Base-by-base conservation (phyloP, 2,113 vertebrate species). In the Takifugu bimaculatus region DNA sequence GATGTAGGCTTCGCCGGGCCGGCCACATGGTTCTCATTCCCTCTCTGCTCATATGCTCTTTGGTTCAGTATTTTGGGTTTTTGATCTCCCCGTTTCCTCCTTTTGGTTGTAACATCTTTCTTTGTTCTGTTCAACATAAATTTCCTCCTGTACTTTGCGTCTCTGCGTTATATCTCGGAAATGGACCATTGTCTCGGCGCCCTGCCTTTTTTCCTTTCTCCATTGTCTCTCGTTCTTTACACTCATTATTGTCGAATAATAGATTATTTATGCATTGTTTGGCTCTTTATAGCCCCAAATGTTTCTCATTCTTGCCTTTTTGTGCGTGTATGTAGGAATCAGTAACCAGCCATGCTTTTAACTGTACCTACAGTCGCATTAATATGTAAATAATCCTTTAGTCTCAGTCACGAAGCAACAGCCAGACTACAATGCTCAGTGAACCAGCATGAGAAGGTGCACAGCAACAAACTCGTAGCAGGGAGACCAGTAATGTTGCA, bases 121-220 rank as follows among this genome's bases (percentile, higher is more conserved):
- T 65, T 60, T 71, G 66, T 57, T 77, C 28, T 74, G n/a, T 47
- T 58, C 26, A 29, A 29, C 54, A 39, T 61, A 42, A 51, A 61
- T 61, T 4, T 48, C 32, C 54, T 20, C 14, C 48, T 45, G 43
- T 68, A 60, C 45, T 45, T 57, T 53, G 9, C 47, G 52, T 50
- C 42, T 51, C 14, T n/a, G 29, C 26, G 45, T 26, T 39, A 45
- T 42, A 58, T 47, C 25, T 55, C 43, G 0, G 14, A 1, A 5
- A 51, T 45, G 64, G 55, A 63, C 29, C 26, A 10, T 42, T 44
- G 52, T 32, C 7, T 11, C 39, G 27, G 20, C 29, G 3, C 61
- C 42, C n/a, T 12, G 6, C 6, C 27, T 35, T 42, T 26, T 15
- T 28, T 32, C 10, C 29, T 29, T n/a, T 20, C 5, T 55, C 32